A percentile compares a stretch with the other conserved stretches of the same genome.
Evolutionary conservation across 2,888 invertebrate species (phyloP).

Genomic region (Eurois occulta): DNA sequence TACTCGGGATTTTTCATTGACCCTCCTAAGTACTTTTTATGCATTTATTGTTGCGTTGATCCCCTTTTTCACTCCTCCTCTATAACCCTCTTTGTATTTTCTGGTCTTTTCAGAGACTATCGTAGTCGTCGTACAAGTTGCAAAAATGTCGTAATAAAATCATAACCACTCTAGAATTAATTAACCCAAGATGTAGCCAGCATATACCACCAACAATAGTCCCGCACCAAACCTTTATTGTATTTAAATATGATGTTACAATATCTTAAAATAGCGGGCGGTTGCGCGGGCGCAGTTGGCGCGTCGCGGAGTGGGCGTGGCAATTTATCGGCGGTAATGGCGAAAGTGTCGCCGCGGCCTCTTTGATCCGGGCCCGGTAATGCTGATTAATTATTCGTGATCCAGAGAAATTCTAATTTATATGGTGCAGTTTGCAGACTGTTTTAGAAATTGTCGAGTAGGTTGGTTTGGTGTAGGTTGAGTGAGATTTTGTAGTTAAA

Average conservation of each 20-base stretch:
- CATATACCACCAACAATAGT: slow-evolving; percentile 46
- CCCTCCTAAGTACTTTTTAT: background rate
- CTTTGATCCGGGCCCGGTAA: slow-evolving; percentile 79
- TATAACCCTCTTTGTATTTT: background rate
- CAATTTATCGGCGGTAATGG: slow-evolving; percentile 77
- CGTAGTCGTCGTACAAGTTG: no score
- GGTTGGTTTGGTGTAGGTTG: slow-evolving; percentile 38
- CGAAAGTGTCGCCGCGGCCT: slow-evolving; percentile 81
- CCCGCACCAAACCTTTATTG: slow-evolving; percentile 56
- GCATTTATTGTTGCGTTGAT: background rate
- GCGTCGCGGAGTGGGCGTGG: slow-evolving; percentile 75
- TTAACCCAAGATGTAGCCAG: slow-evolving; percentile 9
- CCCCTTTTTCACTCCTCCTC: background rate
- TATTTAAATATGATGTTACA: slow-evolving; percentile 67
- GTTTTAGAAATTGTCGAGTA: slow-evolving; percentile 61
- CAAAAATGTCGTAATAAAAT: background rate
- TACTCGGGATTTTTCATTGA: background rate
- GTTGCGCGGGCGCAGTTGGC: slow-evolving; percentile 66
- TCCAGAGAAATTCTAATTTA: slow-evolving; percentile 80
- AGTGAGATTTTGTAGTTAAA: slow-evolving; percentile 1
- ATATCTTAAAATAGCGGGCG: slow-evolving; percentile 59
- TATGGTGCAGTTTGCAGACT: slow-evolving; percentile 57
- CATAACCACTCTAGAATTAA: slow-evolving; percentile 31
- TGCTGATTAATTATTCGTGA: slow-evolving; percentile 78
- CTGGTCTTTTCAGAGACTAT: background rate